Evolutionary conservation across 2,888 invertebrate genomes (phyloP), one percentile per base, ranked within the genome.

Genomic region (Protonemura montana): DNA sequence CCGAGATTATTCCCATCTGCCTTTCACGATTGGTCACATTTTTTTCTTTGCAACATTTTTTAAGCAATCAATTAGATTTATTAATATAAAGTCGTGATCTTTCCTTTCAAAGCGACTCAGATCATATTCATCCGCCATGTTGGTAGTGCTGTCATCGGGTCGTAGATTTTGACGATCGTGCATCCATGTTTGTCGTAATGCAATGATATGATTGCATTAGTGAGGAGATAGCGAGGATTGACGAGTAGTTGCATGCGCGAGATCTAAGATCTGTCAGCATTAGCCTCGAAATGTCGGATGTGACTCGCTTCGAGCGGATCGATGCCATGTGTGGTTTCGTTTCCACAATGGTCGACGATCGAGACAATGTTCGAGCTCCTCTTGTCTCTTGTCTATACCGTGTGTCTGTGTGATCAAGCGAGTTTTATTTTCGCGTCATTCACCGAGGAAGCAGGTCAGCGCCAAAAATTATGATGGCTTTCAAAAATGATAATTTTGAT

Each of bases 401-500:
- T 59, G 59, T 59, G 59, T 59, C 16, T 59, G 59, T 59, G 59
- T 59, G 21, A 1, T 21, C 16, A 59, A 59, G 59, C 59, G 21
- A 3, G 59, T 59, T 59, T 59, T 59, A 59, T 7, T 59, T 16
- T 3, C 59, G 59, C 59, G 59, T 13, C 59, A 59, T 59, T 59
- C 59, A 59, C 3, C 13, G 78, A 25, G 78, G 27, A 78, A 78
- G 27, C 28, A 25, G 78, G 78, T 78, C 78, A 78, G 78, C 59
- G 59, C 59, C 16, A 78, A 78, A 78, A 78, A 78, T n/a, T n/a
- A 78, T 28, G 3, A 78, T 26, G 27, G 78, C 78, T 78, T 78
- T 78, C 78, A 78, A 78, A 78, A 59, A 78, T 28, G 25, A 78
- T 27, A 25, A 78, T 78, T 78, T 78, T 78, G 78, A 78, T 78